These are phyloP conservation scores for Microcebus murinus DNA, from an alignment of 2,113 vertebrate species.

Conservation along the genomic window DNA sequence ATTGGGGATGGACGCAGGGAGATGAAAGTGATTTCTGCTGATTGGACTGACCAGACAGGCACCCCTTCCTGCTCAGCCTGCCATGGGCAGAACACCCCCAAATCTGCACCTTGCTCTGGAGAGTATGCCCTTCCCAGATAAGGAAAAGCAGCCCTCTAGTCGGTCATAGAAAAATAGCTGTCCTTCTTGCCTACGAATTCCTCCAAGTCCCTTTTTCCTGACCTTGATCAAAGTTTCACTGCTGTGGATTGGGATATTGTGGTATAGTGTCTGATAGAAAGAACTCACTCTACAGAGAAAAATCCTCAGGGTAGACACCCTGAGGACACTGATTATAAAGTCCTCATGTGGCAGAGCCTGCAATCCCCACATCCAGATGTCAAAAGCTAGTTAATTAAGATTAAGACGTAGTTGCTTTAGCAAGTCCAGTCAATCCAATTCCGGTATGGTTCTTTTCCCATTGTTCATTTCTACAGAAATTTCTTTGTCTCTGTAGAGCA, in stretches of 20 bases:
- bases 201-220: conserved; percentile 49
- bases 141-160: neutral
- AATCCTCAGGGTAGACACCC: conserved; percentile 56
- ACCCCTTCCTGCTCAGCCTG: neutral
- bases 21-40: neutral
- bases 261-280: conserved; percentile 51
- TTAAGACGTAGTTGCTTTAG: conserved; percentile 66
- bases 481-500: conserved; percentile 47
- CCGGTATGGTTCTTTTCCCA: neutral
- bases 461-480: conserved; percentile 61
- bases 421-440: conserved; percentile 65
- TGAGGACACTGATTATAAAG: conserved; percentile 66
- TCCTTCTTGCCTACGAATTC: conserved; percentile 9
- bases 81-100: neutral
- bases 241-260: conserved; percentile 36
- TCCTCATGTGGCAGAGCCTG: neutral
- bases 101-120: neutral
- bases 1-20: neutral
- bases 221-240: conserved; percentile 68
- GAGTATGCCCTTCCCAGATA: neutral
- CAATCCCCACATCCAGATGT: conserved; percentile 61
- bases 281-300: conserved; percentile 51
- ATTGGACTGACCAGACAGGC: neutral
- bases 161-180: neutral
- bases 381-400: conserved; percentile 75